Evolutionary conservation across 2,797 vertebrate genomes (phyloP).

Genomic region (Cottoperca gobio): DNA sequence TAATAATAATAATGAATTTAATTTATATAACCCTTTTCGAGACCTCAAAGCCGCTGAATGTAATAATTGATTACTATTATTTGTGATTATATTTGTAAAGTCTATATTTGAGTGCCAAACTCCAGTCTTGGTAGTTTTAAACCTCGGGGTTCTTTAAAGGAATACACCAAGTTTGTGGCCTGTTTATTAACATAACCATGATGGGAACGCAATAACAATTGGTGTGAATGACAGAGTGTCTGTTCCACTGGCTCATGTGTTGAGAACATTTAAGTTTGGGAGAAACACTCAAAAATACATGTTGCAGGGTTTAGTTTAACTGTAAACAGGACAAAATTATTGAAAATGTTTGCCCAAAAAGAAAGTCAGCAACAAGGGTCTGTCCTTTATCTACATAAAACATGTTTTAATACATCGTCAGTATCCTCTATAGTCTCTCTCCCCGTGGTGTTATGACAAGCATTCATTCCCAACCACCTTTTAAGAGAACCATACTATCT

Average conservation of each 20-base stretch:
- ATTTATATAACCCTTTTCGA: too few relatives aligned
- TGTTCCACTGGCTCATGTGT: background rate
- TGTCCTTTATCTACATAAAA: background rate
- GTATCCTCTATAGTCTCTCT: slow-evolving; percentile 3
- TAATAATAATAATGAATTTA: too few relatives aligned
- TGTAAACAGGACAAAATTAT: background rate
- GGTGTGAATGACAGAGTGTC: background rate
- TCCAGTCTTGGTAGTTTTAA: background rate
- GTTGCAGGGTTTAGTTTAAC: fast-evolving
- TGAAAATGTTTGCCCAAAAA: background rate
- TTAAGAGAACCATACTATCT: slow-evolving; percentile 64
- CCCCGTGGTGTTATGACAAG: background rate
- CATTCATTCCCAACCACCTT: slow-evolving; percentile 27
- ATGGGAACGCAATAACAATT: background rate
- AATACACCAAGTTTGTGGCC: background rate
- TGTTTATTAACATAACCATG: slow-evolving; percentile 1
- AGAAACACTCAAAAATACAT: background rate
- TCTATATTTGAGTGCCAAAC: slow-evolving; percentile 4
- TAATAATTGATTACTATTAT: background rate
- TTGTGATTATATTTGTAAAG: background rate
- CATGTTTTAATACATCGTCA: background rate
- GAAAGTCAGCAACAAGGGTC: background rate
- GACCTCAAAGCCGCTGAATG: too few relatives aligned
- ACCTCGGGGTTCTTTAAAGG: background rate
- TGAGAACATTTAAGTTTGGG: background rate